Evolutionary conservation across 2,888 invertebrate species (phyloP).

Genomic region (Gastracanthus pulcherrimus): DNA sequence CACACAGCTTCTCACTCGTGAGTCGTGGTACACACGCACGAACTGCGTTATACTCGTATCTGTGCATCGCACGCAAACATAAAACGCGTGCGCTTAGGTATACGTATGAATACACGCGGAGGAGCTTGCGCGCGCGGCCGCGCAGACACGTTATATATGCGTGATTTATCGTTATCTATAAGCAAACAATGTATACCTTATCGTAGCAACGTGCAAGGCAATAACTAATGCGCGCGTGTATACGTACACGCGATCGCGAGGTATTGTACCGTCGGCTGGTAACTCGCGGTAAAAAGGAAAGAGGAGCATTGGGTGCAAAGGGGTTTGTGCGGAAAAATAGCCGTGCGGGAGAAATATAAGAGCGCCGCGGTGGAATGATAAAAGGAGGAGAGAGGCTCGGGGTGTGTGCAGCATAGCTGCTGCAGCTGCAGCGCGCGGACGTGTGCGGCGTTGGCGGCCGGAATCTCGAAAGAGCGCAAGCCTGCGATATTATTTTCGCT

Average conservation of each 20-base stretch:
- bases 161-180: neutral
- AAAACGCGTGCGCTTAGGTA: no score
- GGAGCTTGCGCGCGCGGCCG: neutral
- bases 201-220: neutral
- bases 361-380: neutral
- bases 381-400: neutral
- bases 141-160: neutral
- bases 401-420: neutral
- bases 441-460: no score
- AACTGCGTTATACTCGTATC: neutral
- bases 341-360: neutral
- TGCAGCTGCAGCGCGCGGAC: neutral
- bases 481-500: constrained; percentile 38
- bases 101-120: no score
- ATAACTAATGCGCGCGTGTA: neutral
- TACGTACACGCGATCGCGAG: neutral
- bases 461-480: no score
- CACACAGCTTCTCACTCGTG: no score
- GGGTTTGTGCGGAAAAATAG: neutral
- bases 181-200: constrained; percentile 4
- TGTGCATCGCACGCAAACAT: neutral
- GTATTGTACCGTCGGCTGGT: no score
- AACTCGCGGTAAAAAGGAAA: no score
- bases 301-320: no score
- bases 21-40: no score